Evolutionary conservation across 1,140 invertebrate genomes (phyloP).

Genomic region (Drosophila biarmipes): DNA sequence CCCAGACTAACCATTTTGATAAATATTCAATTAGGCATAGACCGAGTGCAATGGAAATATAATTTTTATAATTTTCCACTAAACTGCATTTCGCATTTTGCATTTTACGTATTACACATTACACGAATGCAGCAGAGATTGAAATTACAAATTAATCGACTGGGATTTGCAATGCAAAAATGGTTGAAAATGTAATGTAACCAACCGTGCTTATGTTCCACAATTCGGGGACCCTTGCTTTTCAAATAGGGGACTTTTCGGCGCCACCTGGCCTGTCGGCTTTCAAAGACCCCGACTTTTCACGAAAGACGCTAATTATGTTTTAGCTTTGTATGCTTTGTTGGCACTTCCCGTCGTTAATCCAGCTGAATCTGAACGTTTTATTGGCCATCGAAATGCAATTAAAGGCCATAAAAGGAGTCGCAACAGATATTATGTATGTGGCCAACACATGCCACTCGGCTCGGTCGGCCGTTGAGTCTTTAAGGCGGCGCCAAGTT

Average conservation of each 20-base stretch:
- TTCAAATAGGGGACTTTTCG: conserved; percentile 9
- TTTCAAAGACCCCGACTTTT: conserved; percentile 47
- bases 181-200: conserved; percentile 12
- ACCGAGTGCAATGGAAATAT: conserved; percentile 31
- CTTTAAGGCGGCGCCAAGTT: conserved; percentile 58
- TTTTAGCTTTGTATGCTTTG: conserved; percentile 42
- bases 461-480: background rate
- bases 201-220: conserved; percentile 1
- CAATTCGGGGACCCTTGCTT: background rate
- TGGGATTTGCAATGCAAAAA: conserved; percentile 51
- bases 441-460: conserved; percentile 30
- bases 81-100: conserved; percentile 38
- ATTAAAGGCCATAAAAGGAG: conserved; percentile 71
- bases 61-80: conserved; percentile 55
- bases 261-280: conserved; percentile 42
- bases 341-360: conserved; percentile 78
- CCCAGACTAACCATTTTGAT: conserved; percentile 56
- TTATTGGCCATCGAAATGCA: conserved; percentile 78
- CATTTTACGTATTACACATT: conserved; percentile 27
- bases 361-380: conserved; percentile 51
- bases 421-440: conserved; percentile 26
- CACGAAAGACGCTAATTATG: conserved; percentile 66
- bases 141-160: conserved; percentile 74
- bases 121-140: conserved; percentile 36
- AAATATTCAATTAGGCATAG: conserved; percentile 74